phyloP scores from a whole-genome alignment of 2,113 vertebrate genomes.

The Thymallus thymallus region DNA sequence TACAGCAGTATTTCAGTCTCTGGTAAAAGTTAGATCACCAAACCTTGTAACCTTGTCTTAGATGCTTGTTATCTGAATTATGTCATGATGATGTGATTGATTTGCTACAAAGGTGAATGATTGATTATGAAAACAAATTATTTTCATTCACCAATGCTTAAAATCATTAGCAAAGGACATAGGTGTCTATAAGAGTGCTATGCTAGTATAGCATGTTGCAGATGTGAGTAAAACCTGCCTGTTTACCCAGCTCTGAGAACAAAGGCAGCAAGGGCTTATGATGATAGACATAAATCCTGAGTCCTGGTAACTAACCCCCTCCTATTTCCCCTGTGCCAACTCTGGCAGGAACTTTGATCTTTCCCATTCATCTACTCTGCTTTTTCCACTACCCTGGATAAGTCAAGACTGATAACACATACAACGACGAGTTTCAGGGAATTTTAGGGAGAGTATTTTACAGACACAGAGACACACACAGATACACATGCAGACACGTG shows the following conservation, averaged over 20 bases:
- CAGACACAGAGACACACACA: conserved; percentile 13
- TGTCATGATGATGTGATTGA: too few species aligned
- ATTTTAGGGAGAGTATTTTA: background rate
- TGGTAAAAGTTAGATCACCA: too few species aligned
- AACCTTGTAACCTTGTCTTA: too few species aligned
- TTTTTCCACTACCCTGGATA: conserved; percentile 23
- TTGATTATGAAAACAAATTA: too few species aligned
- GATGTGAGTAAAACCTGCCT: background rate
- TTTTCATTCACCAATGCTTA: too few species aligned
- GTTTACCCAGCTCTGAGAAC: conserved; percentile 39
- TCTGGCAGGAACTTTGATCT: conserved; percentile 64
- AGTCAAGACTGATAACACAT: conserved; percentile 28
- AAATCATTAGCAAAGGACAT: background rate
- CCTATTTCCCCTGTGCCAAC: conserved; percentile 39
- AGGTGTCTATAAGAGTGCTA: background rate
- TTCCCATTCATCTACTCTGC: conserved; percentile 50
- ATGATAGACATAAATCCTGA: conserved; percentile 75
- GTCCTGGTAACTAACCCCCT: conserved; percentile 59
- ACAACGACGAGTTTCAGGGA: background rate
- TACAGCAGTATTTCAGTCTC: too few species aligned
- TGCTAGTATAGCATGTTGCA: background rate
- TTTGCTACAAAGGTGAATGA: too few species aligned
- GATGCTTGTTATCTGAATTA: too few species aligned
- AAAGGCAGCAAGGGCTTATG: conserved; percentile 57
- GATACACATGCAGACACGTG: background rate